Percentiles rank a stretch among this genome's conserved stretches.
phyloP scores from a whole-genome alignment of 1,140 invertebrate genomes.

The Phymastichus coffea region DNA sequence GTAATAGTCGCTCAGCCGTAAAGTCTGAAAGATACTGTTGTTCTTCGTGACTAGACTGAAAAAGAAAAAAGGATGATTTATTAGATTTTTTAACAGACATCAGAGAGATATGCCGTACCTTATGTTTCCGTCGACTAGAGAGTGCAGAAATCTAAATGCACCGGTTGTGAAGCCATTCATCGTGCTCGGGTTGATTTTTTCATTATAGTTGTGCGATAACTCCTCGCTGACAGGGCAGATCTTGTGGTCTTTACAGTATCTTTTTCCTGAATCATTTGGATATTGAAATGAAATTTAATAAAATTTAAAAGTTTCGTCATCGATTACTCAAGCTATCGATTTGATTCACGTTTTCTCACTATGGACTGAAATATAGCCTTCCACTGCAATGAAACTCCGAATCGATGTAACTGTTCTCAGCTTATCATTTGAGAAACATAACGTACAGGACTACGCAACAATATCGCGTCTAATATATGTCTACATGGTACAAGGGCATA shows the following conservation, averaged over 20 bases:
- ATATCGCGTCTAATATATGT: constrained; percentile 63
- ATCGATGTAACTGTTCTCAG: constrained; percentile 91
- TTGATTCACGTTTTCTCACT: too few species aligned
- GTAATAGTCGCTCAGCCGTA: constrained; percentile 59
- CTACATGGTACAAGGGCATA: constrained; percentile 70
- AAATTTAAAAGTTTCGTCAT: too few species aligned
- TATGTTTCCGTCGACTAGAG: constrained; percentile 74
- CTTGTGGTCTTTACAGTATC: constrained; percentile 69
- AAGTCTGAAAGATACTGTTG: constrained; percentile 46
- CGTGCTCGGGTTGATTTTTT: constrained; percentile 73
- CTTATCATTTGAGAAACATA: constrained; percentile 76
- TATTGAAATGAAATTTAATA: too few species aligned
- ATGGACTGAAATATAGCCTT: too few species aligned
- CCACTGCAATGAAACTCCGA: constrained; percentile 90
- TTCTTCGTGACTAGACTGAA: constrained; percentile 43
- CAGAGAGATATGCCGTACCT: constrained; percentile 57
- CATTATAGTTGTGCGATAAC: constrained; percentile 84
- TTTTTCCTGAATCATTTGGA: constrained; percentile 61
- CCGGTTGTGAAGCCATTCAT: constrained; percentile 84
- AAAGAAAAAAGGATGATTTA: not conserved
- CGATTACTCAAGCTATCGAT: too few species aligned
- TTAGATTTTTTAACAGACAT: not conserved
- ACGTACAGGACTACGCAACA: constrained; percentile 79
- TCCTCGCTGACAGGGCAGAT: constrained; percentile 65
- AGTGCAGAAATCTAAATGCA: constrained; percentile 86